Conservation (phyloP, 1,140 invertebrate species). For the Meloidogyne floridensis region DNA sequence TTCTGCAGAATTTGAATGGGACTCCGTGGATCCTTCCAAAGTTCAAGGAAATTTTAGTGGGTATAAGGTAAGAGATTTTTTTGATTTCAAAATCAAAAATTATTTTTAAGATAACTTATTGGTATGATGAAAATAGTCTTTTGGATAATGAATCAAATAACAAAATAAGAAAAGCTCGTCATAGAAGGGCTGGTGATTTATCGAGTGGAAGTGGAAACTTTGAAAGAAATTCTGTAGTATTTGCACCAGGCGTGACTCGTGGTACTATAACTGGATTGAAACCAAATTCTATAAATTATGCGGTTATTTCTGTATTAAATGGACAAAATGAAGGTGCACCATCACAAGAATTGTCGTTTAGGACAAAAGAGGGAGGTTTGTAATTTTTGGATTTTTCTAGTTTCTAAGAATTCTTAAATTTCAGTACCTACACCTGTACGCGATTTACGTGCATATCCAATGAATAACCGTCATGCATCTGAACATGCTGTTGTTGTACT, state of each 20-base stretch:
- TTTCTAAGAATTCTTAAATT: conserved; percentile 22
- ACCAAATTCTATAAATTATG: conserved; percentile 85
- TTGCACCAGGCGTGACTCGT: conserved; percentile 71
- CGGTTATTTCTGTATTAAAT: conserved; percentile 80
- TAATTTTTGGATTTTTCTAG: background rate
- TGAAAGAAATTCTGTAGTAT: conserved; percentile 30
- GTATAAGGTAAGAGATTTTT: conserved; percentile 74
- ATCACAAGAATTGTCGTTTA: conserved; percentile 80
- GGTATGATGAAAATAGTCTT: conserved; percentile 55
- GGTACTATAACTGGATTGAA: conserved; percentile 82
- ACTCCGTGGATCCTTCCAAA: conserved; percentile 56
- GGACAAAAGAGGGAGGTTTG: conserved; percentile 83
- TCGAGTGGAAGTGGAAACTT: conserved; percentile 32
- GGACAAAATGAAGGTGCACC: conserved; percentile 83
- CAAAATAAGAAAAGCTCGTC: background rate
- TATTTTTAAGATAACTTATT: conserved; percentile 51
- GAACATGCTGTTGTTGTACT: conserved; percentile 65
- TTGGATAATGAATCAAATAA: conserved; percentile 1
- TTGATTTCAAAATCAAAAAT: background rate
- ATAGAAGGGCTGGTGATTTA: background rate
- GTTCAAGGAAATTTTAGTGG: conserved; percentile 83
- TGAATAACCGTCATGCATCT: conserved; percentile 45
- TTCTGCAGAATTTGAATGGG: conserved; percentile 60
- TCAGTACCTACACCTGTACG: conserved; percentile 61
- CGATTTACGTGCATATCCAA: conserved; percentile 58